These are phyloP conservation scores for Malthinus flaveolus DNA, from an alignment of 2,888 invertebrate genomes.

Conservation along the genomic window DNA sequence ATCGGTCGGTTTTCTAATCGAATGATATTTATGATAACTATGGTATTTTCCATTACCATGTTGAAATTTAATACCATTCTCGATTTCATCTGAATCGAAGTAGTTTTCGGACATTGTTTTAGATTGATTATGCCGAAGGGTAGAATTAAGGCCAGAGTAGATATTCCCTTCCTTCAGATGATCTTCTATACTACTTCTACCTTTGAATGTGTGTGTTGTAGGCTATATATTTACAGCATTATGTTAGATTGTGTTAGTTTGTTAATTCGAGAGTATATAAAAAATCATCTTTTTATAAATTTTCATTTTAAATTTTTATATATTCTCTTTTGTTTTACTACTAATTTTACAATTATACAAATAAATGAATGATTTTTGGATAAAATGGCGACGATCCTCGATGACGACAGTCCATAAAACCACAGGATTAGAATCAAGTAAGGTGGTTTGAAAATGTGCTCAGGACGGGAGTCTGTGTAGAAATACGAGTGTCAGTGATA, in stretches of 20 bases:
- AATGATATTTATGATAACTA: slow-evolving; percentile 48
- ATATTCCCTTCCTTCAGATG: slow-evolving; percentile 44
- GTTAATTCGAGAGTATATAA: slow-evolving; percentile 30
- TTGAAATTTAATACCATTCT: slow-evolving; percentile 37
- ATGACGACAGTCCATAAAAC: slow-evolving; percentile 36
- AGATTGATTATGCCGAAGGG: slow-evolving; percentile 39
- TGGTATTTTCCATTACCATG: slow-evolving; percentile 44
- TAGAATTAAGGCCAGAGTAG: slow-evolving; percentile 45
- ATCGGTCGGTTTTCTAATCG: slow-evolving; percentile 40
- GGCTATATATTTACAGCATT: slow-evolving; percentile 52
- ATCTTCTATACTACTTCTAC: slow-evolving; percentile 53
- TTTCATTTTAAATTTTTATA: slow-evolving; percentile 6
- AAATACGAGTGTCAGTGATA: slow-evolving; percentile 52
- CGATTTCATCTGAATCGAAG: slow-evolving; percentile 47
- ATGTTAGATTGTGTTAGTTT: slow-evolving; percentile 53
- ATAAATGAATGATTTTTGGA: slow-evolving; percentile 14
- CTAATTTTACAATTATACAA: slow-evolving; percentile 26
- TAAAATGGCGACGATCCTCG: slow-evolving; percentile 37
- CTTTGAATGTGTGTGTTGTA: slow-evolving; percentile 54
- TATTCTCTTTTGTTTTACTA: slow-evolving; percentile 7
- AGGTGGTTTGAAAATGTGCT: slow-evolving; percentile 57
- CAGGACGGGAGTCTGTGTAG: slow-evolving; percentile 55
- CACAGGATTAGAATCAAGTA: slow-evolving; percentile 54
- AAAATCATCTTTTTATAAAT: slow-evolving; percentile 6
- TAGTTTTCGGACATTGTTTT: slow-evolving; percentile 43